Evolutionary conservation across 2,888 invertebrate species (phyloP).

Genomic region (Dryocosmus kuriphilus): DNA sequence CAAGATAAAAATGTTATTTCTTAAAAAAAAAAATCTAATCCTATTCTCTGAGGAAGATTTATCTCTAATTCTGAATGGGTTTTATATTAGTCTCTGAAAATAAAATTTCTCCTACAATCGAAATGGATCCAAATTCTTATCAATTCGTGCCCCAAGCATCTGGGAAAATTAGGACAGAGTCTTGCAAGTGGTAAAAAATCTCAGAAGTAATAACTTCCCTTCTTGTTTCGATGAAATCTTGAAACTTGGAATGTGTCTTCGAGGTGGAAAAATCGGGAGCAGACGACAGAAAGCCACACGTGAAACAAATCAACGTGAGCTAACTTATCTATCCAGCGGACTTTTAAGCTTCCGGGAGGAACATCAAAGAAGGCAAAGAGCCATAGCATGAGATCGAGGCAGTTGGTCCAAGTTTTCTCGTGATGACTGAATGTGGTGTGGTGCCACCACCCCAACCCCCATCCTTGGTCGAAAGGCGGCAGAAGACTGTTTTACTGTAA

Average conservation of each 20-base stretch:
- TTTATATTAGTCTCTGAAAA: neutral
- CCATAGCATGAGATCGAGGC: conserved; percentile 40
- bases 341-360: neutral
- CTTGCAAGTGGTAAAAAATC: neutral
- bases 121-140: neutral
- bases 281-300: neutral
- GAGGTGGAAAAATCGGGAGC: neutral
- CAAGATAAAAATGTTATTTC: neutral
- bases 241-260: neutral
- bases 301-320: conserved; percentile 3
- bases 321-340: conserved; percentile 3
- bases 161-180: neutral
- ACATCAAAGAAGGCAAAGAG: conserved; percentile 33
- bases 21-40: neutral
- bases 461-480: conserved; percentile 45
- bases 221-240: neutral
- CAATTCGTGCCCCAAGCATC: neutral
- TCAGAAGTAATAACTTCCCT: conserved; percentile 14
- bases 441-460: conserved; percentile 40
- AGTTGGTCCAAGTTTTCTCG: conserved; percentile 57
- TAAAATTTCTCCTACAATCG: neutral
- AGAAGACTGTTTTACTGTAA: conserved; percentile 63
- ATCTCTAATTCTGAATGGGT: neutral
- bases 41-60: too few species aligned
- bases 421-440: conserved; percentile 56